Evolutionary conservation across 2,113 vertebrate species (phyloP).

Genomic region (Shinisaurus crocodilurus): DNA sequence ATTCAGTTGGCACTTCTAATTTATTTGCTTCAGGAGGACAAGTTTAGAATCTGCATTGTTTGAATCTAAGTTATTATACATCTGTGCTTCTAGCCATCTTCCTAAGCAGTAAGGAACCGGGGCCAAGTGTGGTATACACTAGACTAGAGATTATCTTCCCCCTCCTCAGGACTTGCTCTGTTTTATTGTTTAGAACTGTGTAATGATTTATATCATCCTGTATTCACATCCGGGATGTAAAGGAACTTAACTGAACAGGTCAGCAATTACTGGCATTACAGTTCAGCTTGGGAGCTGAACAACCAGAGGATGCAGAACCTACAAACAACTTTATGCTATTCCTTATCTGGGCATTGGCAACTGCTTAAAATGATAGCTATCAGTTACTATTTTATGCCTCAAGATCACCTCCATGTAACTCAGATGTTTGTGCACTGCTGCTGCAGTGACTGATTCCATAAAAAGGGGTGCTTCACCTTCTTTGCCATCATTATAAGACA

Average conservation of each 20-base stretch:
- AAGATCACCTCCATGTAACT: background rate
- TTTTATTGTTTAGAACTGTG: slow-evolving; percentile 32
- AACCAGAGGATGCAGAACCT: slow-evolving; percentile 31
- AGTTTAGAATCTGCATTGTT: slow-evolving; percentile 6
- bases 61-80: slow-evolving; percentile 18
- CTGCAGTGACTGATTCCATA: background rate
- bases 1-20: background rate
- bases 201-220: slow-evolving; percentile 61
- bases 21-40: background rate
- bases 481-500: slow-evolving; percentile 17
- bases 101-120: slow-evolving; percentile 10
- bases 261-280: slow-evolving; percentile 37
- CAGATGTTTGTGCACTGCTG: background rate
- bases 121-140: background rate
- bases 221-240: slow-evolving; percentile 48
- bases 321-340: background rate
- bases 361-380: background rate
- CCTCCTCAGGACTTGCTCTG: slow-evolving; percentile 22
- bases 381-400: background rate
- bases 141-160: slow-evolving; percentile 1
- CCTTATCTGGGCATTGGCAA: background rate
- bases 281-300: slow-evolving; percentile 29
- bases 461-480: background rate
- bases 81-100: slow-evolving; percentile 12
- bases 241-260: slow-evolving; percentile 36